These are phyloP conservation scores for Chrysochloris asiatica DNA, from an alignment of 2,113 vertebrate genomes.

Conservation along the genomic window DNA sequence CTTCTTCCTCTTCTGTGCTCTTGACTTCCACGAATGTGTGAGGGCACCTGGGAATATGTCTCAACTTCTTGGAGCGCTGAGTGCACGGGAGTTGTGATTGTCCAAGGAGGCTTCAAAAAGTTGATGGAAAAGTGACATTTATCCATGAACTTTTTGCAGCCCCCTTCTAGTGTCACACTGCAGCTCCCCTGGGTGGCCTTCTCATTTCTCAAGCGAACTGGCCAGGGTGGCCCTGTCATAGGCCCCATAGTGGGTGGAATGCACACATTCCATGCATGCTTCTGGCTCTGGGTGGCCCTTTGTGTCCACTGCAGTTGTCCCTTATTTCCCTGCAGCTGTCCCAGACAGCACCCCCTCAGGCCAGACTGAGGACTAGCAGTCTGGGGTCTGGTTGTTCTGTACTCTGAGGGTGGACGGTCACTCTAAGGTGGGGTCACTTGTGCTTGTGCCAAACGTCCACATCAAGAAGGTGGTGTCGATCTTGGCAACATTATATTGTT, in stretches of 20 bases:
- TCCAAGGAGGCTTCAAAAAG: background rate
- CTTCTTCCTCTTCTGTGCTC: background rate
- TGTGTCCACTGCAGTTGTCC: background rate
- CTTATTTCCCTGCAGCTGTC: background rate
- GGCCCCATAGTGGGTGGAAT: slow-evolving; percentile 27
- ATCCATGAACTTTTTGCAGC: too few relatives aligned
- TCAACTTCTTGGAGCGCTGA: background rate
- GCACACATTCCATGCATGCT: slow-evolving; percentile 48
- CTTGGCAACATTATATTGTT: too few relatives aligned
- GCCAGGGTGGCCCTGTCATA: background rate
- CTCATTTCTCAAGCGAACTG: background rate
- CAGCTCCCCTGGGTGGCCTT: background rate
- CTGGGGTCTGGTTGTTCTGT: background rate
- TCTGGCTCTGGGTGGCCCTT: background rate
- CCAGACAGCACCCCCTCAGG: background rate
- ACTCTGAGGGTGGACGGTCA: rapidly evolving
- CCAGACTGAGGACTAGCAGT: background rate
- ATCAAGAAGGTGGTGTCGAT: too few relatives aligned
- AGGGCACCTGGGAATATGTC: background rate
- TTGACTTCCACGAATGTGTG: background rate
- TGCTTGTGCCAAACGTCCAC: background rate
- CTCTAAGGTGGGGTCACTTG: background rate
- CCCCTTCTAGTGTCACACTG: background rate
- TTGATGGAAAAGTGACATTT: too few relatives aligned
- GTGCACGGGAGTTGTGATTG: background rate